phyloP scores from a whole-genome alignment of 2,797 vertebrate genomes.

The Gallinago nigripennis region DNA sequence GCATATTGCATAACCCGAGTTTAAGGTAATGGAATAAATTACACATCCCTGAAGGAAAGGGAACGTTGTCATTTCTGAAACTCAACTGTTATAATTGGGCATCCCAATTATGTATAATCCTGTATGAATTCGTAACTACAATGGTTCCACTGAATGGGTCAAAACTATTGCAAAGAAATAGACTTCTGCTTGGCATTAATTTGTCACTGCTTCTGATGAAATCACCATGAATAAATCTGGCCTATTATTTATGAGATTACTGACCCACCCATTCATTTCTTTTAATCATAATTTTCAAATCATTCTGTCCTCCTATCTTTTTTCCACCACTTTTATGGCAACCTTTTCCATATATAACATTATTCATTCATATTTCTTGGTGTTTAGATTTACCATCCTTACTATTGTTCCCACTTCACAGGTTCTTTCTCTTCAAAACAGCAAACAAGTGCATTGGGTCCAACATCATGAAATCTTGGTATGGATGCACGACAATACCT shows the following conservation, averaged over 20 bases:
- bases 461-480: background rate
- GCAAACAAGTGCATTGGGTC: background rate
- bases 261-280: background rate
- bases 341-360: background rate
- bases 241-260: conserved; percentile 10
- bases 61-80: conserved; percentile 44
- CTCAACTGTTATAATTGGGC: conserved; percentile 50
- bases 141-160: conserved; percentile 47
- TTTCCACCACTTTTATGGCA: background rate
- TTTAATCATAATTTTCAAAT: background rate
- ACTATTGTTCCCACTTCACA: background rate
- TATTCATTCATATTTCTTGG: background rate
- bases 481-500: background rate
- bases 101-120: conserved; percentile 65
- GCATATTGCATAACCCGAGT: conserved; percentile 32
- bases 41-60: conserved; percentile 48
- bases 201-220: conserved; percentile 27
- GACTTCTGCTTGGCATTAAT: conserved; percentile 7
- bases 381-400: background rate
- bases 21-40: conserved; percentile 47
- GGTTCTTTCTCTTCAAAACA: background rate
- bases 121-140: conserved; percentile 59
- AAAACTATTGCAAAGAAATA: conserved; percentile 43
- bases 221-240: background rate
- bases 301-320: background rate